Evolutionary conservation across 2,797 vertebrate species (phyloP), one percentile per base, ranked within the genome.

Genomic region (Meriones psammophilus): DNA sequence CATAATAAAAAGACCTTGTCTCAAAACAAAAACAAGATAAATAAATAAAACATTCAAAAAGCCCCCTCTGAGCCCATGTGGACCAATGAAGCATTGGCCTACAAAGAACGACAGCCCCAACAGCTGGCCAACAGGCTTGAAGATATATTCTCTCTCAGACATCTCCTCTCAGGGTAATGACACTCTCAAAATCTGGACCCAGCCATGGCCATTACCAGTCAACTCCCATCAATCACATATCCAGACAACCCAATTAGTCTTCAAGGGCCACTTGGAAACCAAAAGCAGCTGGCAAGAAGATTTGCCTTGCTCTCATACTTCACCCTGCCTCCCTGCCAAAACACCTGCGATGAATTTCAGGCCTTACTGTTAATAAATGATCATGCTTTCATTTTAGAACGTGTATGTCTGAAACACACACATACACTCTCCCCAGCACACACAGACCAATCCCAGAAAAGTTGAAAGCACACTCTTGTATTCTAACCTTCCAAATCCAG

Each of bases 401-500:
- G 50, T 18, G 18, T 30, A 30, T 33, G 30, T 66, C 64, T 36
- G 30, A 42, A 4, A 83, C 39, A 62, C 14, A 42, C n/a, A 62
- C 33, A 39, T 58, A 62, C 13, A 58, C 73, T 20, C 10, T 24
- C 36, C 39, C 20, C 36, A n/a, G 36, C 36, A 74, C 71, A 74
- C 28, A 68, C 64, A 66, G 39, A 20, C 5, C 28, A 50, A 85
- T 33, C 81, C 36, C 18, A 68, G 81, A 66, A 88, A 94, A 92
- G 39, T 50, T 33, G 22, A 93, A 96, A 96, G 58, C 39, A 91
- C 2, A n/a, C 50, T 94, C 90, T 50, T 33, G 28, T 36, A 91
- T 86, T 78, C 60, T 62, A 50, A 89, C 56, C 71, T 77, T 97
- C 58, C 56, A 84, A 91, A 96, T 15, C 15, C 60, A 95, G 71